Base-by-base conservation (phyloP, 1,140 invertebrate genomes). In the Drosophila rufa region DNA sequence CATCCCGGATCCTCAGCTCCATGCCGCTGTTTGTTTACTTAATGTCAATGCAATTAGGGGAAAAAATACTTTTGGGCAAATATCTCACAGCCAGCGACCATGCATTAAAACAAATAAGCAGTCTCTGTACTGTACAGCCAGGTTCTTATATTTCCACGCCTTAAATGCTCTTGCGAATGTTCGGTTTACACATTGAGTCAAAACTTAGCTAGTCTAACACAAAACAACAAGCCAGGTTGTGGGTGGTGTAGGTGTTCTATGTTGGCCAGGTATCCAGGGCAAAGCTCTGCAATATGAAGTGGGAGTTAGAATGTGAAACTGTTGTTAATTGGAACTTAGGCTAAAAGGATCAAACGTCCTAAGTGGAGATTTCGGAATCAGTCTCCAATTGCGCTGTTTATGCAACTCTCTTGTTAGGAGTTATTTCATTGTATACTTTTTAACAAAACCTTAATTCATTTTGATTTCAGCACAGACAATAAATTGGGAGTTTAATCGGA, bases 81-180 rank as follows among this genome's bases (percentile, higher is more conserved):
- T 69, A 36, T 38, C 27, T 67, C 45, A 50, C 19, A 17, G 36
- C 45, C 69, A 71, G 67, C 55, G 38, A 59, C 67, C 69, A 58
- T 68, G 47, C 38, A 48, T 14, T 40, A 58, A 73, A 71, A 73
- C 12, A 53, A 70, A 59, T 47, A 73, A 22, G 19, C 30, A 47
- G 46, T 40, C 38, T 71, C 46, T 14, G 42, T 73, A 73, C 47
- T 77, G 82, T 80, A 90, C 84, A 84, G 80, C 80, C 58, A 58
- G 79, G 65, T 61, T 71, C 68, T 90, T 87, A 90, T 90, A 90
- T 90, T 90, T 90, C 85, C 75, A 79, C 71, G 86, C 59, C 67
- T 91, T 79, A 90, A 90, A 90, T 90, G 82, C 85, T 74, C 65
- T 82, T 91, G 68, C 75, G 82, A 89, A 85, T 91, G 82, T 90